These are phyloP conservation scores for Spodoptera litura DNA, from an alignment of 1,140 invertebrate genomes.

Conservation along the genomic window DNA sequence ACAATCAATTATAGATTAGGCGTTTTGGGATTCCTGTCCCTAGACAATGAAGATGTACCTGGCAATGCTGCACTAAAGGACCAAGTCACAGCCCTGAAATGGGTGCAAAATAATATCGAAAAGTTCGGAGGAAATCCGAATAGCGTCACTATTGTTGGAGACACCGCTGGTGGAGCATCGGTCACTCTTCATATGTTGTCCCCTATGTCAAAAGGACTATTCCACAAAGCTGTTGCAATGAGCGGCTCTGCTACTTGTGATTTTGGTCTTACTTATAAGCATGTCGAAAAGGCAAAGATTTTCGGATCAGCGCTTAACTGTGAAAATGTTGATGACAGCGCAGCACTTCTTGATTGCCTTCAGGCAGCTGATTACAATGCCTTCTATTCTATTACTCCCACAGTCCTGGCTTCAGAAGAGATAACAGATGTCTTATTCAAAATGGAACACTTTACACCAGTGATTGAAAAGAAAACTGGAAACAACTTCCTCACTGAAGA, in stretches of 20 bases:
- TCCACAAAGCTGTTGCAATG: constrained; percentile 77
- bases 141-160: constrained; percentile 86
- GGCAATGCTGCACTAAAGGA: constrained; percentile 88
- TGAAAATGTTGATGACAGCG: constrained; percentile 64
- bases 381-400: constrained; percentile 55
- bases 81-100: constrained; percentile 87
- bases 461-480: constrained; percentile 79
- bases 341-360: constrained; percentile 80
- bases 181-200: constrained; percentile 85
- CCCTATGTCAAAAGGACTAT: constrained; percentile 85
- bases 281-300: constrained; percentile 59
- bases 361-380: constrained; percentile 74
- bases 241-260: constrained; percentile 56
- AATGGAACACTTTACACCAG: constrained; percentile 56
- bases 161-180: constrained; percentile 86
- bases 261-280: constrained; percentile 45
- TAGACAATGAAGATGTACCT: constrained; percentile 78
- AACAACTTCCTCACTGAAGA: constrained; percentile 70
- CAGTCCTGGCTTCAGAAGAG: constrained; percentile 59
- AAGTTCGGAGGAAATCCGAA: constrained; percentile 88
- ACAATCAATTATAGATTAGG: constrained; percentile 87
- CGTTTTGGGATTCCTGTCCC: constrained; percentile 82
- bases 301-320: constrained; percentile 70
- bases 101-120: constrained; percentile 87
- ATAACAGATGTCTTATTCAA: constrained; percentile 52